A percentile compares a stretch with the other conserved stretches of the same genome.
Evolutionary conservation across 1,140 invertebrate genomes (phyloP).

Genomic region (Cherax quadricarinatus): DNA sequence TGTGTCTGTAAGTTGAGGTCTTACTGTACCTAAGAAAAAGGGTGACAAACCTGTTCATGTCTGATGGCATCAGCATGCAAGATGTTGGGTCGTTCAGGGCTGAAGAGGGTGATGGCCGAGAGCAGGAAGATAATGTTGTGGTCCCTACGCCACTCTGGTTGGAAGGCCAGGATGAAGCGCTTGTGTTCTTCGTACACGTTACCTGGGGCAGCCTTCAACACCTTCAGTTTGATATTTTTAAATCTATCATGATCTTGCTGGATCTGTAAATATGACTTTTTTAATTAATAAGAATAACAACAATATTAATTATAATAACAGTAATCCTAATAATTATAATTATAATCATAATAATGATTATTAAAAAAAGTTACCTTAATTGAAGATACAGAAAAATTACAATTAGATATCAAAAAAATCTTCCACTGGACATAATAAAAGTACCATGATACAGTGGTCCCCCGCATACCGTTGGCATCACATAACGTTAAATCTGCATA

Average conservation of each 20-base stretch:
- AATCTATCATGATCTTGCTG: slow-evolving; percentile 63
- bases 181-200: slow-evolving; percentile 91
- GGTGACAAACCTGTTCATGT: slow-evolving; percentile 83
- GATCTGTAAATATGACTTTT: slow-evolving; percentile 53
- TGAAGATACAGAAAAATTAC: too few species aligned
- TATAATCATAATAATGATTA: neutral
- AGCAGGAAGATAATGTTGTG: slow-evolving; percentile 93
- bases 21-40: too few species aligned
- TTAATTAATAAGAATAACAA: neutral
- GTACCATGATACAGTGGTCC: too few species aligned
- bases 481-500: too few species aligned
- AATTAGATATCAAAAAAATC: too few species aligned
- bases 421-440: too few species aligned
- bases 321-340: too few species aligned
- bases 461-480: too few species aligned
- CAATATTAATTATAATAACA: too few species aligned
- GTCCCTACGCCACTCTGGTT: slow-evolving; percentile 87
- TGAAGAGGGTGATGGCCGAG: slow-evolving; percentile 92
- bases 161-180: slow-evolving; percentile 88
- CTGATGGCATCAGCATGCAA: slow-evolving; percentile 90
- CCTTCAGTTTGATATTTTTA: slow-evolving; percentile 82
- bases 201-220: slow-evolving; percentile 88
- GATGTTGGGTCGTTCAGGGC: slow-evolving; percentile 87
- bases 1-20: too few species aligned
- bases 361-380: neutral